A percentile compares a stretch with the other conserved stretches of the same genome.
phyloP scores from a whole-genome alignment of 2,113 vertebrate genomes.

The Phylloscopus whistleri region DNA sequence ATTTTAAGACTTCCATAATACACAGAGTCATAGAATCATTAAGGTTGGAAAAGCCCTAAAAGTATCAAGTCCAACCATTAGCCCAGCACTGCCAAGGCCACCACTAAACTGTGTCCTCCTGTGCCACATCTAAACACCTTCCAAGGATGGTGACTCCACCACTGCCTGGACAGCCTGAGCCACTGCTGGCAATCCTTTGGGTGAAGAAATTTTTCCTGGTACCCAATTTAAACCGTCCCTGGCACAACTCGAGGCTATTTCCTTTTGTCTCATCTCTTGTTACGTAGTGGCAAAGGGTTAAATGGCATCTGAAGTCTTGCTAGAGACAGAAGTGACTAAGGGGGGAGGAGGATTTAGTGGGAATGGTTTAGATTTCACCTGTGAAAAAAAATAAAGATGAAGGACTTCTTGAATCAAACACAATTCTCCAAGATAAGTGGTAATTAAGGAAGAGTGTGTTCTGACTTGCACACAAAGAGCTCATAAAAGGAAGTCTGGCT shows the following conservation, averaged over 20 bases:
- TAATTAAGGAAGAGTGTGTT: constrained; percentile 42
- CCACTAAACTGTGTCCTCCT: background rate
- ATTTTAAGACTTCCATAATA: background rate
- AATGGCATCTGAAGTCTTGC: background rate
- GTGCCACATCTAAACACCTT: background rate
- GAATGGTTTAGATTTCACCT: background rate
- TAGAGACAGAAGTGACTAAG: background rate
- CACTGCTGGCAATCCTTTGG: background rate
- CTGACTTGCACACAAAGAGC: constrained; percentile 28
- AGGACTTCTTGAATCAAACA: background rate
- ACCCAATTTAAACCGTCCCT: background rate
- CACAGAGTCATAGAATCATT: background rate
- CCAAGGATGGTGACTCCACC: background rate
- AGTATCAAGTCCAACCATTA: background rate
- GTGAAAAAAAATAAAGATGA: background rate
- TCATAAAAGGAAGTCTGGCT: constrained; percentile 35
- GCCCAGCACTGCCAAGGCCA: background rate
- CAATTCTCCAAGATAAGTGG: background rate
- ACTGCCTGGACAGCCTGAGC: background rate
- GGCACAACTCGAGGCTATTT: background rate
- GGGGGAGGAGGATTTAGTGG: background rate
- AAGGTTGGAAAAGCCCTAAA: background rate
- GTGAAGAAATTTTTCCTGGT: background rate
- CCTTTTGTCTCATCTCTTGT: background rate
- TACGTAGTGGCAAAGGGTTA: background rate